These are phyloP conservation scores for Dicyrtoma fusca DNA, from an alignment of 2,888 invertebrate genomes.

Conservation along the genomic window DNA sequence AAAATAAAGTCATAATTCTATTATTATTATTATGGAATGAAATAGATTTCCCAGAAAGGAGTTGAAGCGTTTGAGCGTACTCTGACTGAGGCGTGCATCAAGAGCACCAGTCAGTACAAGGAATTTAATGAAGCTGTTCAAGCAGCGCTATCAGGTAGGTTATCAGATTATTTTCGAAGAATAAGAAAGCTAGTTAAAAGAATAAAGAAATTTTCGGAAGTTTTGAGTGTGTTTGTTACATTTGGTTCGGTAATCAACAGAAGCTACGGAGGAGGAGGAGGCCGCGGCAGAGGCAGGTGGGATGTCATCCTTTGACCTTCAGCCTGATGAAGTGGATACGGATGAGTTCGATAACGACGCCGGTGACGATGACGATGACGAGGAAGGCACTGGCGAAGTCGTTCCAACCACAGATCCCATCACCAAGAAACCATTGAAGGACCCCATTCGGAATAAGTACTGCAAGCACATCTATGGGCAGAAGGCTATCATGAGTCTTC, in stretches of 20 bases:
- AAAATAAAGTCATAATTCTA: too few relatives aligned
- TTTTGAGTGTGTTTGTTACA: too few relatives aligned
- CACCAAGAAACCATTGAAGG: constrained; percentile 34
- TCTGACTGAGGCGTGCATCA: background rate
- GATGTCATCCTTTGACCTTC: background rate
- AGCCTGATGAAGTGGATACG: background rate
- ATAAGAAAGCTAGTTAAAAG: too few relatives aligned
- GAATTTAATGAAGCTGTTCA: background rate
- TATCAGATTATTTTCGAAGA: background rate
- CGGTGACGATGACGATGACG: constrained; percentile 2
- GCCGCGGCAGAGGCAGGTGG: too few relatives aligned
- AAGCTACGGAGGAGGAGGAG: background rate
- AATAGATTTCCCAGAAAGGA: constrained; percentile 1
- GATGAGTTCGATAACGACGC: background rate
- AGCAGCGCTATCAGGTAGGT: background rate
- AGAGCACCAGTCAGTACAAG: background rate
- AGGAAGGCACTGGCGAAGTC: background rate
- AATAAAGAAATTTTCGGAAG: too few relatives aligned
- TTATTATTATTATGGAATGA: too few relatives aligned
- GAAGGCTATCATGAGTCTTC: constrained; percentile 39
- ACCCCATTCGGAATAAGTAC: constrained; percentile 41
- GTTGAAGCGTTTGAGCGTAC: background rate
- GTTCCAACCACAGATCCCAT: constrained; percentile 33
- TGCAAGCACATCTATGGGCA: constrained; percentile 50
- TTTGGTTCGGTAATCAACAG: background rate